Evolutionary conservation across 2,888 invertebrate species (phyloP), one percentile per base, ranked within the genome.

Genomic region (Mystacides longicornis): DNA sequence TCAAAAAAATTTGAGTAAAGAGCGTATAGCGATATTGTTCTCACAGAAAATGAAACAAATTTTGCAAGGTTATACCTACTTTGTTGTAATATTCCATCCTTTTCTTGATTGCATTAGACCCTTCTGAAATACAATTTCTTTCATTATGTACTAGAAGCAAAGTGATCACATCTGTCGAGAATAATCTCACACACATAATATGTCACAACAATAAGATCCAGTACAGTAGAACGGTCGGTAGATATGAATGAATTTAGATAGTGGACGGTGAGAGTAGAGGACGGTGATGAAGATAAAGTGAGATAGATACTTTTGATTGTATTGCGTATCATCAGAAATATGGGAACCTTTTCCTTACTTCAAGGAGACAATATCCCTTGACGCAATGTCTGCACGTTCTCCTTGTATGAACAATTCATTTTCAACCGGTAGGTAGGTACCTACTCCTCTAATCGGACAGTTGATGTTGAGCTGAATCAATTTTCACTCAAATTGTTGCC

Each of bases 361-460:
- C 50, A 49, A 49, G 43, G 19, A 21, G 52, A 48, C 49, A 52
- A 56, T 56, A 48, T 56, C 49, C 56, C 23, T 45, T 58, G 58
- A 58, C 53, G 47, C 52, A 54, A 55, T 42, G 50, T 48, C 52
- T 37, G 52, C 58, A 55, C 55, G 55, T 58, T 55, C 52, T 46
- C 31, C 49, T 53, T 49, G 52, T 58, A 58, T 55, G 52, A 48
- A 51, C 58, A 49, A 58, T 58, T 58, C 55, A 45, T 58, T 48
- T 52, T 48, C 37, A n/a, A 27, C 27, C 11, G 11, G 27, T 27
- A 7, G 27, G 27, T 27, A 27, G 5, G 27, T 27, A 27, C 27
- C 11, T 27, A 27, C 11, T 7, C 11, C 11, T 11, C 27, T 7
- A 27, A 5, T 27, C 11, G 11, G 27, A 27, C 11, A 27, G 27